Percentiles rank a stretch among this genome's conserved stretches.
Evolutionary conservation across 2,113 vertebrate species (phyloP).

Genomic region (Ranitomeya imitator): DNA sequence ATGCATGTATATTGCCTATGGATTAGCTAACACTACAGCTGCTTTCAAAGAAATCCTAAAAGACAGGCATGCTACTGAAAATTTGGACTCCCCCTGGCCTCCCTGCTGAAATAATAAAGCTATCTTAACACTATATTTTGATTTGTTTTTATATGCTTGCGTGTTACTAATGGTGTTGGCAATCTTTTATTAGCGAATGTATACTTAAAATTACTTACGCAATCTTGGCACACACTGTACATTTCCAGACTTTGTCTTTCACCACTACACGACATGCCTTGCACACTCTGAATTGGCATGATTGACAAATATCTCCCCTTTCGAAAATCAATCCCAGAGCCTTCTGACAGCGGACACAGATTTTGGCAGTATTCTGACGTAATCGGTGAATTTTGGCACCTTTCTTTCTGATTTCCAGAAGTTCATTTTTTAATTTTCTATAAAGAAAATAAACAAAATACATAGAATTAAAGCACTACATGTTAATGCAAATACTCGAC

Average conservation of each 20-base stretch:
- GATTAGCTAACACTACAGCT: not conserved
- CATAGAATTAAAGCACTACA: not conserved
- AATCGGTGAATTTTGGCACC: constrained; percentile 71
- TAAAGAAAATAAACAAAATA: not conserved
- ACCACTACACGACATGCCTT: constrained; percentile 71
- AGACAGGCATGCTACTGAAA: not conserved
- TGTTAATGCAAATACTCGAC: not conserved
- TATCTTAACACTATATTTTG: not conserved
- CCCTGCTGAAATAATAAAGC: not conserved
- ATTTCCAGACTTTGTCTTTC: constrained; percentile 78
- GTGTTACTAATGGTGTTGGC: not conserved
- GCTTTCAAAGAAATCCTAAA: not conserved
- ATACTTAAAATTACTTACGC: constrained; percentile 76
- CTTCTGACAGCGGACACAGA: constrained; percentile 86
- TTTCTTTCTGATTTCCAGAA: constrained; percentile 86
- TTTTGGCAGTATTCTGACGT: constrained; percentile 71
- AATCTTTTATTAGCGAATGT: not conserved
- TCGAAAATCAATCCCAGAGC: constrained; percentile 87
- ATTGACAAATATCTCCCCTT: constrained; percentile 82
- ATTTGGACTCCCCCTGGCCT: not conserved
- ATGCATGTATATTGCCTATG: not conserved
- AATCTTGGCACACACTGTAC: constrained; percentile 87
- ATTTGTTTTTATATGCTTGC: no score
- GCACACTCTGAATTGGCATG: constrained; percentile 84
- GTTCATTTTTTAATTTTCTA: constrained; percentile 93